Percentiles rank a stretch among this genome's conserved stretches.
phyloP scores from a whole-genome alignment of 1,140 invertebrate genomes.

The Phortica variegata region DNA sequence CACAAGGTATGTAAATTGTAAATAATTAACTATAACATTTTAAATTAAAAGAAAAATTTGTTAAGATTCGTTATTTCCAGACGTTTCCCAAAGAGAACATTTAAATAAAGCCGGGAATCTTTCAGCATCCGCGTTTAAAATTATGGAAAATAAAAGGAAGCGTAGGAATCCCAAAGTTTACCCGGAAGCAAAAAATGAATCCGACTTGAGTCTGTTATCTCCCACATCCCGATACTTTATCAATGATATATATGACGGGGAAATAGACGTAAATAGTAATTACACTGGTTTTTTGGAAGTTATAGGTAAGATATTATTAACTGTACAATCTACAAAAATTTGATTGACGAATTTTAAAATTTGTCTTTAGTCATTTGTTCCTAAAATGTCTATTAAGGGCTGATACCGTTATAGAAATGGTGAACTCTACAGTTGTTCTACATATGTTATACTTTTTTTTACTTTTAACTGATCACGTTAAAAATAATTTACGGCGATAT shows the following conservation, averaged over 20 bases:
- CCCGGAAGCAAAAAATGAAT: constrained; percentile 6
- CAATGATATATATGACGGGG: constrained; percentile 66
- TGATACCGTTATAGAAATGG: too few species aligned
- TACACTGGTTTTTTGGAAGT: constrained; percentile 83
- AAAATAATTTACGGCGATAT: too few species aligned
- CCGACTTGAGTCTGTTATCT: too few species aligned
- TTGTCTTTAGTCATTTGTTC: neutral
- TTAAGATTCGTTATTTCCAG: constrained; percentile 18
- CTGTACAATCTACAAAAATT: too few species aligned
- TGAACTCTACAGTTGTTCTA: too few species aligned
- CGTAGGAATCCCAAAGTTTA: constrained; percentile 34
- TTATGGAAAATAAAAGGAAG: constrained; percentile 35
- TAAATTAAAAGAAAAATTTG: too few species aligned
- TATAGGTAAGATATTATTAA: constrained; percentile 69
- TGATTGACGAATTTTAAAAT: too few species aligned
- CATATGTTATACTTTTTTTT: too few species aligned
- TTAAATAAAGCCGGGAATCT: constrained; percentile 37
- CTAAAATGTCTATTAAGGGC: too few species aligned
- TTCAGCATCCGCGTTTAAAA: constrained; percentile 43
- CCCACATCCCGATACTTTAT: too few species aligned
- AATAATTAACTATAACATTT: neutral
- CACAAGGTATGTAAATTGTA: neutral
- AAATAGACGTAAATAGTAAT: constrained; percentile 71
- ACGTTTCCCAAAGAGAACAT: constrained; percentile 26
- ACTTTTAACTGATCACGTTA: too few species aligned